Conservation (phyloP, 2,888 invertebrate species). For the Drosophila stalkeri region DNA sequence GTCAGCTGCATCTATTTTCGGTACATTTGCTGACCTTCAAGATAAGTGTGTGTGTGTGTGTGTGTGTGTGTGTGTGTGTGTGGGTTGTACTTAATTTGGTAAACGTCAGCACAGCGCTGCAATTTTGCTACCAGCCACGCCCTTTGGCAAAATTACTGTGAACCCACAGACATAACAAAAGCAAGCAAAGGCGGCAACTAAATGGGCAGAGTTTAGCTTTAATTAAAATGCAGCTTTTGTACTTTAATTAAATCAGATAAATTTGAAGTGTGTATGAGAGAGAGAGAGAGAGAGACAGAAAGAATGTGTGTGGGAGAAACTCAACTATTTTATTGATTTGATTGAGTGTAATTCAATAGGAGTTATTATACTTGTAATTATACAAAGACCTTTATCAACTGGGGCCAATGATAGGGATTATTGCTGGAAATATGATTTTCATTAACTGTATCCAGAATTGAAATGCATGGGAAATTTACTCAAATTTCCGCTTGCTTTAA, state of each 20-base stretch:
- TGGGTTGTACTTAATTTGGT: slow-evolving; percentile 34
- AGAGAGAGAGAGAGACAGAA: neutral
- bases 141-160: neutral
- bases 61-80: slow-evolving; percentile 5
- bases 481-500: too few species aligned
- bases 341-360: neutral
- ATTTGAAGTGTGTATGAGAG: neutral
- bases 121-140: slow-evolving; percentile 5
- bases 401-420: neutral
- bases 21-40: slow-evolving; percentile 52
- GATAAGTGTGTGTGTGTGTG: neutral
- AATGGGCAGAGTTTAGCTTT: slow-evolving; percentile 3
- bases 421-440: neutral
- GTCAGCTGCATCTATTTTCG: slow-evolving; percentile 9
- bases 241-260: slow-evolving; percentile 14
- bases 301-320: neutral
- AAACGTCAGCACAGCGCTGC: slow-evolving; percentile 21
- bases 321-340: slow-evolving; percentile 2
- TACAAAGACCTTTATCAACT: neutral
- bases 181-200: neutral
- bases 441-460: neutral
- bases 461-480: neutral
- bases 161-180: neutral
- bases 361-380: neutral
- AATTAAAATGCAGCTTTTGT: slow-evolving; percentile 27